Conservation (phyloP, 53 echinoderm and acorn worm species). For the Patiria pectinifera region DNA sequence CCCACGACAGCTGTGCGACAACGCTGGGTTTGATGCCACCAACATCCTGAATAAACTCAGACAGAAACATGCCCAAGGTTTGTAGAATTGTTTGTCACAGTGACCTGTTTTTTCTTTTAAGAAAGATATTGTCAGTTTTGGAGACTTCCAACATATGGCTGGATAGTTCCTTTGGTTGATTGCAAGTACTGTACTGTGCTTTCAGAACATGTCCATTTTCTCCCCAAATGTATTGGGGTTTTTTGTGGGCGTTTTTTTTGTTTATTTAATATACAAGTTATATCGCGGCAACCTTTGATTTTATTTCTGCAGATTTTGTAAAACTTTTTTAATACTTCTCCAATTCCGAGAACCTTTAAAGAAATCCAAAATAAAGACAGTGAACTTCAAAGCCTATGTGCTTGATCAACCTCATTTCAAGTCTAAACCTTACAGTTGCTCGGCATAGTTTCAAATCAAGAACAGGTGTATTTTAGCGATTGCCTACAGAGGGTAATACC, state of each 20-base stretch:
- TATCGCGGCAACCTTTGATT: no score
- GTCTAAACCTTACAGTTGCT: neutral
- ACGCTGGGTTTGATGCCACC: constrained; percentile 99
- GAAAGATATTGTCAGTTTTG: neutral
- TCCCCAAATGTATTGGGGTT: no score
- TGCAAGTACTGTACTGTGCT: no score
- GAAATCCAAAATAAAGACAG: neutral
- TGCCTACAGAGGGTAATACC: constrained; percentile 13
- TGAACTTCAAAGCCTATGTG: neutral
- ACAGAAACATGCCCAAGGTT: constrained; percentile 99
- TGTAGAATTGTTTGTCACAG: neutral
- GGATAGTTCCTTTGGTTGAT: no score
- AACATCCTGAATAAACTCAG: constrained; percentile 97
- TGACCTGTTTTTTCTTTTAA: neutral
- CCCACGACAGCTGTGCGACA: constrained; percentile 96
- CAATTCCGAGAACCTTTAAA: neutral
- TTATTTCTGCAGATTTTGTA: no score
- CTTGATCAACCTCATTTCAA: neutral
- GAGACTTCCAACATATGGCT: no score
- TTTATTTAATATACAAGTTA: no score
- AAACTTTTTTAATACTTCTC: no score
- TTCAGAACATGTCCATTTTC: no score
- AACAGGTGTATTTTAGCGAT: constrained; percentile 24
- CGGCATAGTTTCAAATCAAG: neutral
- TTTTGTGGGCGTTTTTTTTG: no score